These are phyloP conservation scores for Alauda arvensis DNA, from an alignment of 2,797 vertebrate species.

Conservation along the genomic window DNA sequence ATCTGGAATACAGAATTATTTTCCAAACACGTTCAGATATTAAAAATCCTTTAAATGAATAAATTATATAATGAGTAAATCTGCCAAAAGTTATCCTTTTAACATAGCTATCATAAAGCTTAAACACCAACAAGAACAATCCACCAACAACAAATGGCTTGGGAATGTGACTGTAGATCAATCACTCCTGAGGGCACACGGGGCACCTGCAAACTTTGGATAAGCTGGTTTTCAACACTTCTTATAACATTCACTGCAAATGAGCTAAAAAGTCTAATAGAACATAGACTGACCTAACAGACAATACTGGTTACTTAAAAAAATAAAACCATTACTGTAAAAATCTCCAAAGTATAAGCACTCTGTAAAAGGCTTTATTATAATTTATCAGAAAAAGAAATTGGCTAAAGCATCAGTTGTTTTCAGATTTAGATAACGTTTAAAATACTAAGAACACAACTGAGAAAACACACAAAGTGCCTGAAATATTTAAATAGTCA, in stretches of 20 bases:
- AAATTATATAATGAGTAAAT: not conserved
- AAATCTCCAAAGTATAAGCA: not conserved
- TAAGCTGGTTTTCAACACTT: not conserved
- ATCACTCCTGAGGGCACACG: not conserved
- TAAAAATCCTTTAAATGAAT: not conserved
- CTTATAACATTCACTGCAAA: not conserved
- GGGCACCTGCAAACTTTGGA: not conserved
- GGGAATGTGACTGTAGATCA: not conserved
- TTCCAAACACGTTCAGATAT: not conserved
- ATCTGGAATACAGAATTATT: not conserved
- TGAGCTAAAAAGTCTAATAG: not conserved
- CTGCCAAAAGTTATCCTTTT: not conserved
- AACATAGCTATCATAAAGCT: not conserved
- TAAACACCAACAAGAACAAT: not conserved
- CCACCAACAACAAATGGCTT: rapidly evolving
- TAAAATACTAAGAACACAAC: not conserved
- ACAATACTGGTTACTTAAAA: not conserved
- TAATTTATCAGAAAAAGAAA: not conserved
- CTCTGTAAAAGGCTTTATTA: not conserved
- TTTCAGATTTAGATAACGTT: not conserved
- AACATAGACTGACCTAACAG: not conserved
- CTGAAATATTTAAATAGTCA: not conserved
- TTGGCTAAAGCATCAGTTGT: not conserved
- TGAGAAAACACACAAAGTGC: not conserved
- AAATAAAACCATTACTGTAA: not conserved